These are phyloP conservation scores for Melospiza melodia DNA, from an alignment of 2,113 vertebrate species.

Conservation along the genomic window DNA sequence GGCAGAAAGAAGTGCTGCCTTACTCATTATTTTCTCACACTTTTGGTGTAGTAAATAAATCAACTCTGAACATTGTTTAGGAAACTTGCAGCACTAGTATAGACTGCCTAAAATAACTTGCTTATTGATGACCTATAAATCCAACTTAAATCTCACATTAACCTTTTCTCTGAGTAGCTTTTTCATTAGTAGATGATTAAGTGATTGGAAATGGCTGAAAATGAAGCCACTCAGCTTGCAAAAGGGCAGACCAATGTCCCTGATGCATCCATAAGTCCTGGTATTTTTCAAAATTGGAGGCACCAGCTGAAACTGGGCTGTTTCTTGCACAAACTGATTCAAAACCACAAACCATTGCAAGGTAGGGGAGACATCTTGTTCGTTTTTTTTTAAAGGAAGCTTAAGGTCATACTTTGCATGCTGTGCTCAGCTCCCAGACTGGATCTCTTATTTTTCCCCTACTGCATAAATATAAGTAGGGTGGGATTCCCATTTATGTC, in stretches of 20 bases:
- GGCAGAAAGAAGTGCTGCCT: neutral
- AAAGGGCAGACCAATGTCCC: neutral
- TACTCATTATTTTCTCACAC: neutral
- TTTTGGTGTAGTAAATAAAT: constrained; percentile 9
- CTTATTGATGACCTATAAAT: constrained; percentile 2
- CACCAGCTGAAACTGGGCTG: neutral
- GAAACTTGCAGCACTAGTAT: neutral
- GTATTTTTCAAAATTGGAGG: neutral
- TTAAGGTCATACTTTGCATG: neutral
- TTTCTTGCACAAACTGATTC: neutral
- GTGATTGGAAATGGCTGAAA: neutral
- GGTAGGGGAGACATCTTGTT: neutral
- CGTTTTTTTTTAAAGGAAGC: neutral
- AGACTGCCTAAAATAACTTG: neutral
- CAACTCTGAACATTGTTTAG: neutral
- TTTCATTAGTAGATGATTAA: neutral
- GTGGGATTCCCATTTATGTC: neutral
- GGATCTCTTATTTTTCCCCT: neutral
- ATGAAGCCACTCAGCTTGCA: neutral
- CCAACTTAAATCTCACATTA: neutral
- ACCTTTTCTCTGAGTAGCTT: neutral
- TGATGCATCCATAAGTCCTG: neutral
- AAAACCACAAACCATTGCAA: neutral
- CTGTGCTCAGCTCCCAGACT: neutral
- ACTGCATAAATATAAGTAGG: neutral